phyloP scores from a whole-genome alignment of 1,140 invertebrate species.

The Pectinophora gossypiella region DNA sequence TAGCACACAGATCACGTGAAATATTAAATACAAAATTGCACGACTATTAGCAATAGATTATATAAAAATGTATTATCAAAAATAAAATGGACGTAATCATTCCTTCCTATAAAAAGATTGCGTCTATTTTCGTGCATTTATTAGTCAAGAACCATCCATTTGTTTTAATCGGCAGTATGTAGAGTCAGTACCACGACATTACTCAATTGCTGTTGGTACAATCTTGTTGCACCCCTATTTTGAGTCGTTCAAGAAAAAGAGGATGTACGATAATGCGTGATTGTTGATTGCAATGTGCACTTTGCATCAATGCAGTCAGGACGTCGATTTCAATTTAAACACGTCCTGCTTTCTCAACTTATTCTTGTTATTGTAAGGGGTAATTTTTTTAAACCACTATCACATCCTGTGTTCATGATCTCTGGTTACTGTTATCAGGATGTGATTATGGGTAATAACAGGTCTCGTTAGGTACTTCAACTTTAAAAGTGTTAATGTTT shows the following conservation, averaged over 20 bases:
- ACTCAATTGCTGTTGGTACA: no score
- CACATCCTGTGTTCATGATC: not conserved
- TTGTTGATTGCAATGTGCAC: constrained; percentile 66
- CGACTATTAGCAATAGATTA: no score
- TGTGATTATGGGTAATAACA: not conserved
- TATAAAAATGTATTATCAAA: no score
- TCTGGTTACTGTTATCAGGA: constrained; percentile 4
- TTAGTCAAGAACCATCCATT: no score
- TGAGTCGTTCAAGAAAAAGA: constrained; percentile 43
- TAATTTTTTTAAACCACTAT: constrained; percentile 27
- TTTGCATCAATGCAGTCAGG: constrained; percentile 59
- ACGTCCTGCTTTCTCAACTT: constrained; percentile 68
- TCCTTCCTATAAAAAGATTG: no score
- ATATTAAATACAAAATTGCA: no score
- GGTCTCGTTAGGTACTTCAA: not conserved
- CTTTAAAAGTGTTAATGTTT: not conserved
- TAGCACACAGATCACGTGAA: not conserved
- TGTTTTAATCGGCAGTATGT: no score
- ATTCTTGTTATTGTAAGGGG: constrained; percentile 49
- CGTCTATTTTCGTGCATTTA: no score
- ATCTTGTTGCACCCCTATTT: not conserved
- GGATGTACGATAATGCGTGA: constrained; percentile 59
- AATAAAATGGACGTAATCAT: no score
- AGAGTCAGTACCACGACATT: no score
- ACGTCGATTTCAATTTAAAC: constrained; percentile 69